A percentile compares a stretch with the other conserved stretches of the same genome.
These are phyloP conservation scores for Teinopalpus imperialis DNA, from an alignment of 2,888 invertebrate species.

Conservation along the genomic window DNA sequence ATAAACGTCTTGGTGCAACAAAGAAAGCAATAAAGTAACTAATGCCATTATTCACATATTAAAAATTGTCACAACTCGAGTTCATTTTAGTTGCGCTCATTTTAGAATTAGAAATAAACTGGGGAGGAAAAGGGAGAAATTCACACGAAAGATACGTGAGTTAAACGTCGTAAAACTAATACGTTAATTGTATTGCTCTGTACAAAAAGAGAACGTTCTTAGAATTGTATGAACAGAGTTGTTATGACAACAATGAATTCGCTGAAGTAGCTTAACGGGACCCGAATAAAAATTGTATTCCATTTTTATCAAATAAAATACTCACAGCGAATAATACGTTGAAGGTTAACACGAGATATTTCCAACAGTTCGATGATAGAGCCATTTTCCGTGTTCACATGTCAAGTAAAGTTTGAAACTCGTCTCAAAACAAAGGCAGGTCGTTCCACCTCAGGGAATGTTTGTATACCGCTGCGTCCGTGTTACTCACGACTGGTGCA, in stretches of 20 bases:
- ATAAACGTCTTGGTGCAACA: slow-evolving; percentile 37
- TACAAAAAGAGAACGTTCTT: background rate
- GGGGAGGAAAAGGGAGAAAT: slow-evolving; percentile 24
- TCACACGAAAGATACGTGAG: background rate
- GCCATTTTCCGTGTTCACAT: slow-evolving; percentile 73
- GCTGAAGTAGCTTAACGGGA: slow-evolving; percentile 45
- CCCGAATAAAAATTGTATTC: slow-evolving; percentile 30
- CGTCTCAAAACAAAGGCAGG: slow-evolving; percentile 67
- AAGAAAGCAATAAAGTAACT: slow-evolving; percentile 19
- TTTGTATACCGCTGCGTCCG: slow-evolving; percentile 51
- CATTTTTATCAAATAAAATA: slow-evolving; percentile 41
- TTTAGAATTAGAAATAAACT: slow-evolving; percentile 30
- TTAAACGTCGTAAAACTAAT: background rate
- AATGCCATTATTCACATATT: background rate
- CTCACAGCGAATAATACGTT: slow-evolving; percentile 75
- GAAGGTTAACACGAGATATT: slow-evolving; percentile 74
- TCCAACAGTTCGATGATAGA: slow-evolving; percentile 75
- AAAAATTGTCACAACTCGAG: slow-evolving; percentile 3
- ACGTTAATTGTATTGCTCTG: slow-evolving; percentile 23
- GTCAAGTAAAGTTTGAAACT: slow-evolving; percentile 63
- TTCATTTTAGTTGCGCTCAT: slow-evolving; percentile 29
- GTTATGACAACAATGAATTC: slow-evolving; percentile 66
- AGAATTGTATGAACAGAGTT: slow-evolving; percentile 42
- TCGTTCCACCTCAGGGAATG: slow-evolving; percentile 70
- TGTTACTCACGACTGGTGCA: slow-evolving; percentile 59